Percentiles rank a stretch among this genome's conserved stretches.
Evolutionary conservation across 2,888 invertebrate genomes (phyloP).

Genomic region (Tryphoninae sp.): DNA sequence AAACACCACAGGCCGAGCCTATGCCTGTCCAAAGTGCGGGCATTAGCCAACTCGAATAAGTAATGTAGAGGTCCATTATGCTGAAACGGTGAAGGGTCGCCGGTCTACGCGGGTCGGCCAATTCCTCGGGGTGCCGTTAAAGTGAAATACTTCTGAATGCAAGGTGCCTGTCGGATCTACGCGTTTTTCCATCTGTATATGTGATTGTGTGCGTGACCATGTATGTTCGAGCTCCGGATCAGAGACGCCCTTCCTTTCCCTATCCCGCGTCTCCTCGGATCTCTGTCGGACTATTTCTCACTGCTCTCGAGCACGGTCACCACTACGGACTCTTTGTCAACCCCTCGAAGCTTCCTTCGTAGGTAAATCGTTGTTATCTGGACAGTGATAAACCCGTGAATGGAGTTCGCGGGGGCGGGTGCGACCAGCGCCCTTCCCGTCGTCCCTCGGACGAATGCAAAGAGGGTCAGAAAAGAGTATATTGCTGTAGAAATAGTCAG

Average conservation of each 20-base stretch:
- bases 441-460: constrained; percentile 63
- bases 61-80: constrained; percentile 81
- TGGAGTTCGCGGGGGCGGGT: constrained; percentile 73
- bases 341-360: constrained; percentile 69
- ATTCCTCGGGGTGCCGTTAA: constrained; percentile 81
- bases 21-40: constrained; percentile 65
- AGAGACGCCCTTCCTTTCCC: constrained; percentile 54
- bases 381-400: constrained; percentile 82
- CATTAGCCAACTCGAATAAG: constrained; percentile 80
- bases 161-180: constrained; percentile 77
- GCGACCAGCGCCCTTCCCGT: neutral
- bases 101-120: constrained; percentile 77
- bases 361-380: constrained; percentile 82
- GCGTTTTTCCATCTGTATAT: constrained; percentile 57
- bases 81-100: constrained; percentile 80
- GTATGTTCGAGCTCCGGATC: constrained; percentile 59
- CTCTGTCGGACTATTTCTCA: constrained; percentile 43
- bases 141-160: constrained; percentile 81
- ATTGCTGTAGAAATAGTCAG: constrained; percentile 17
- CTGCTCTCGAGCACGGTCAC: constrained; percentile 29
- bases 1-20: constrained; percentile 7
- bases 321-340: constrained; percentile 60
- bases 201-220: constrained; percentile 23
- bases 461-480: constrained; percentile 56
- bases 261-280: constrained; percentile 35